A percentile compares a stretch with the other conserved stretches of the same genome.
These are phyloP conservation scores for Arctia plantaginis DNA, from an alignment of 2,888 invertebrate genomes.

Conservation along the genomic window DNA sequence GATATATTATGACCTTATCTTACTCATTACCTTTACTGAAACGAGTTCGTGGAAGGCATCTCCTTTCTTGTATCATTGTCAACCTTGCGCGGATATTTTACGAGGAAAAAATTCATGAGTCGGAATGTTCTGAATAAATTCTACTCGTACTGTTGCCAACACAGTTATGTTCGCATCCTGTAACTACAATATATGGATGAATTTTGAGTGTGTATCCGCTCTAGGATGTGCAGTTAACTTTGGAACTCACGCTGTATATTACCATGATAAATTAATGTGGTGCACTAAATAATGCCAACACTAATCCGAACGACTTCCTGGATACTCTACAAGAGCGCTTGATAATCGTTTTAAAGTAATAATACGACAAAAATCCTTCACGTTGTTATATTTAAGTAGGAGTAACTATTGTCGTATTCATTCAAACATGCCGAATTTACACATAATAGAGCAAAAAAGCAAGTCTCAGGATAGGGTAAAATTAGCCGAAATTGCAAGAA, in stretches of 20 bases:
- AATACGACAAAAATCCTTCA: not conserved
- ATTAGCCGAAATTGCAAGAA: conserved; percentile 19
- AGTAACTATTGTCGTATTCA: not conserved
- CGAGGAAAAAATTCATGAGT: conserved; percentile 68
- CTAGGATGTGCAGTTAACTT: conserved; percentile 12
- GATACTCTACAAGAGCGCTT: not conserved
- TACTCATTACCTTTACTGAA: conserved; percentile 62
- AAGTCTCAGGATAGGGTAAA: not conserved
- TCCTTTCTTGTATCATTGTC: conserved; percentile 68
- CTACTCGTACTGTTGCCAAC: conserved; percentile 46
- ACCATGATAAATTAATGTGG: conserved; percentile 1
- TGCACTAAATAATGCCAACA: conserved; percentile 3
- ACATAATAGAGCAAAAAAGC: conserved; percentile 8
- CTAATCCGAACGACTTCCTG: conserved; percentile 1
- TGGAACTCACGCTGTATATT: conserved; percentile 1
- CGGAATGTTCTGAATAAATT: conserved; percentile 61
- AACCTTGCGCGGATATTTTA: conserved; percentile 66
- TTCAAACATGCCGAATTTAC: not conserved
- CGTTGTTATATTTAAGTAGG: not conserved
- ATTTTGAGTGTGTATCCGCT: not conserved
- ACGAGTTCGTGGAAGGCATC: conserved; percentile 60
- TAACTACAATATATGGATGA: conserved; percentile 17
- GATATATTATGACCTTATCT: conserved; percentile 64
- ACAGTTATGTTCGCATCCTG: conserved; percentile 50
- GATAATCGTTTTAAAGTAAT: conserved; percentile 1